Conservation (phyloP, 2,797 vertebrate genomes). For the Pristis pectinata region DNA sequence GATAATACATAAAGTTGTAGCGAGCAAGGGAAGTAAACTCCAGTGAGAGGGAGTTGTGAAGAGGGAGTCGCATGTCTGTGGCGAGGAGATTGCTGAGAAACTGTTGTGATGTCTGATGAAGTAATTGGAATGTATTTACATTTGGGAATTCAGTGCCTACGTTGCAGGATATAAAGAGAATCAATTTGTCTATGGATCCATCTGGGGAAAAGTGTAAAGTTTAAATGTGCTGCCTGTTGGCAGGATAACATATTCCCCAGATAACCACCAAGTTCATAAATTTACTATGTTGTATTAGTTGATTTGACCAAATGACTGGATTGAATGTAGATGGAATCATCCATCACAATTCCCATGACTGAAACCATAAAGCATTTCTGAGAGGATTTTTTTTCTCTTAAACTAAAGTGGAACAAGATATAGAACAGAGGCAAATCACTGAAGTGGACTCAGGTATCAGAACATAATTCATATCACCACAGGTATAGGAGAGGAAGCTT, state of each 20-base stretch:
- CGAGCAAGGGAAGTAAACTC: background rate
- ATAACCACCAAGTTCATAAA: background rate
- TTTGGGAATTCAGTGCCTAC: background rate
- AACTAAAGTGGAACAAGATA: background rate
- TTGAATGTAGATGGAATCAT: background rate
- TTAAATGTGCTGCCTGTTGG: background rate
- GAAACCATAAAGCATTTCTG: background rate
- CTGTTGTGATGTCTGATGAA: slow-evolving; percentile 13
- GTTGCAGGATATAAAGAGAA: background rate
- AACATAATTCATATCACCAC: background rate
- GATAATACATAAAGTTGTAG: background rate
- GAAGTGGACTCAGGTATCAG: background rate
- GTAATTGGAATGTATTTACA: slow-evolving; percentile 16
- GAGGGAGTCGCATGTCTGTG: too few relatives aligned
- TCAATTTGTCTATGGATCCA: background rate
- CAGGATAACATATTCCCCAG: background rate
- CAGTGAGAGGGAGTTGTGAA: background rate
- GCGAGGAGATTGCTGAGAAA: background rate
- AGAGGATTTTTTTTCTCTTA: background rate
- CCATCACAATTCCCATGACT: background rate
- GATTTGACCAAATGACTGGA: background rate
- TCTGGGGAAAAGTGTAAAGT: background rate
- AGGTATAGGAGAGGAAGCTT: background rate
- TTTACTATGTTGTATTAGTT: background rate
- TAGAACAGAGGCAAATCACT: background rate